Evolutionary conservation across 2,797 vertebrate species (phyloP).

Genomic region (Amblyraja radiata): DNA sequence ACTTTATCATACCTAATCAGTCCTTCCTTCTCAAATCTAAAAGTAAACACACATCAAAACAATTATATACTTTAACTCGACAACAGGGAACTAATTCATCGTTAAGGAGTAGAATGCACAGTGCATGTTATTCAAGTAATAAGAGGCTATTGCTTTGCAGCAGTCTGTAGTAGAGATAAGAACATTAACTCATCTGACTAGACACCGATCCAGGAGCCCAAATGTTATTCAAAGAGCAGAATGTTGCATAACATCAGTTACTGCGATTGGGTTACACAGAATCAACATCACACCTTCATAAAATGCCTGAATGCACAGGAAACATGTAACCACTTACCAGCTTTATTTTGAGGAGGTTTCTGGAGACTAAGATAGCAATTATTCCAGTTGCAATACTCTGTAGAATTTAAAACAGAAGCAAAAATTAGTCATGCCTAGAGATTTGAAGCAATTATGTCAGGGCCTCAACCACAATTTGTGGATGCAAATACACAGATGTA

Average conservation of each 20-base stretch:
- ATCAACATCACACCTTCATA: background rate
- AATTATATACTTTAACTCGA: background rate
- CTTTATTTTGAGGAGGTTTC: slow-evolving; percentile 59
- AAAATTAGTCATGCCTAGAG: background rate
- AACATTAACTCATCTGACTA: background rate
- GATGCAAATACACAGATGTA: background rate
- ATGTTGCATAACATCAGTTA: background rate
- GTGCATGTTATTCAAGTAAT: background rate
- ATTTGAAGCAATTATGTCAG: background rate
- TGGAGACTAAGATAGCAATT: slow-evolving; percentile 76
- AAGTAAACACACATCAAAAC: background rate
- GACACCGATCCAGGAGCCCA: background rate
- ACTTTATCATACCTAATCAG: background rate
- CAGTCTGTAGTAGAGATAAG: background rate
- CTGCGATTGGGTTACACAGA: background rate
- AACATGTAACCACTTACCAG: slow-evolving; percentile 60
- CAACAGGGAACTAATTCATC: background rate
- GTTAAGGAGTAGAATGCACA: background rate
- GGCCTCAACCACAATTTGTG: too few species aligned
- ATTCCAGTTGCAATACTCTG: slow-evolving; percentile 81
- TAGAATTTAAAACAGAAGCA: slow-evolving; percentile 37
- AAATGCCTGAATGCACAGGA: background rate
- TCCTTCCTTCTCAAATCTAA: background rate
- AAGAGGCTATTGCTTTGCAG: background rate
- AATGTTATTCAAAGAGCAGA: background rate